Conservation (phyloP, 2,797 vertebrate genomes). For the Gymnoscopelus microlampas region DNA sequence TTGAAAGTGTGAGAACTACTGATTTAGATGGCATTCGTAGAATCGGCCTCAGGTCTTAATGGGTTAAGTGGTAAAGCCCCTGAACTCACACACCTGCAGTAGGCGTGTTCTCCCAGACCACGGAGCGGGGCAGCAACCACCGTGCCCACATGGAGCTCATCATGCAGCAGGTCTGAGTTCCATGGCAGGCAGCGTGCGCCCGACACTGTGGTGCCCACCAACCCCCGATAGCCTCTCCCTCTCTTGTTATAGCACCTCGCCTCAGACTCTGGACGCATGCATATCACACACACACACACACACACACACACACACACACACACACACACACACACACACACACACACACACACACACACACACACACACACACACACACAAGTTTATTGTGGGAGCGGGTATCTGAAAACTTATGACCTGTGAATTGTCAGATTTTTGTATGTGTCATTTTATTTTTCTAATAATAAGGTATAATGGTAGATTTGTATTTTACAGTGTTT, state of each 20-base stretch:
- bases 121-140: slow-evolving; percentile 70
- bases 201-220: slow-evolving; percentile 75
- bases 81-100: slow-evolving; percentile 86
- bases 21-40: no score
- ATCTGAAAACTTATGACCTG: no score
- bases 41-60: no score
- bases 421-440: no score
- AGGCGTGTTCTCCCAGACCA: slow-evolving; percentile 89
- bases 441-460: no score
- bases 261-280: slow-evolving; percentile 71
- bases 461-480: no score
- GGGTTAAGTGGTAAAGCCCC: no score
- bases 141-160: slow-evolving; percentile 83
- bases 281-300: slow-evolving; percentile 25
- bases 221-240: slow-evolving; percentile 85
- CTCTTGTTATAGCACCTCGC: slow-evolving; percentile 81
- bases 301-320: slow-evolving; percentile 13
- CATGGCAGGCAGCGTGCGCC: slow-evolving; percentile 88
- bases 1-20: no score
- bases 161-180: slow-evolving; percentile 88
- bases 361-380: background rate
- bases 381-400: no score
- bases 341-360: background rate
- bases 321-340: background rate
- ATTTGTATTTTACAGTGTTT: no score